Percentiles rank a stretch among this genome's conserved stretches.
These are phyloP conservation scores for Pseudomyrmex pallidus DNA, from an alignment of 1,140 invertebrate genomes.

Conservation along the genomic window DNA sequence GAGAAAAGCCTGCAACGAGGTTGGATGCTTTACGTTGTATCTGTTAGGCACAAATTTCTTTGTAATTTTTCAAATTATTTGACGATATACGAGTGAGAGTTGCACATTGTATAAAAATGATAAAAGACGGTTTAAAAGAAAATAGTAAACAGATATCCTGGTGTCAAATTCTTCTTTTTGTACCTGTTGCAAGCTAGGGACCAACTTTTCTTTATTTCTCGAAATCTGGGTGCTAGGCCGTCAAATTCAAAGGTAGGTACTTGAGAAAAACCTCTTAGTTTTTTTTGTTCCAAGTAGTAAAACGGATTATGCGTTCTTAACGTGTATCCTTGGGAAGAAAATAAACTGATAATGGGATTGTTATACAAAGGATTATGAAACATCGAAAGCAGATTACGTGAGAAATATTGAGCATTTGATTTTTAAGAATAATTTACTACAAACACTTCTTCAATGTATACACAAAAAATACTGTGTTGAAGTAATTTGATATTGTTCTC, in stretches of 20 bases:
- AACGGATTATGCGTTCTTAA: slow-evolving; percentile 61
- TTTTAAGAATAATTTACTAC: slow-evolving; percentile 1
- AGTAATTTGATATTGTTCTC: not conserved
- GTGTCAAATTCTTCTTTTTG: not conserved
- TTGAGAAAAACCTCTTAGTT: slow-evolving; percentile 27
- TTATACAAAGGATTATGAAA: not conserved
- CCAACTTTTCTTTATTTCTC: slow-evolving; percentile 20
- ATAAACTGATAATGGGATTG: not conserved
- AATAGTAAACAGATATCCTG: no score
- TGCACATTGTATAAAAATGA: not conserved
- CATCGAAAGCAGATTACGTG: not conserved
- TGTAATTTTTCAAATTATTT: not conserved
- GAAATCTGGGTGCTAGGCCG: slow-evolving; percentile 59
- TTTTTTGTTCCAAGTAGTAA: slow-evolving; percentile 64
- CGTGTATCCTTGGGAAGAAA: slow-evolving; percentile 62
- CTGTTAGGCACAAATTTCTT: slow-evolving; percentile 16
- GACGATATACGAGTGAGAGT: not conserved
- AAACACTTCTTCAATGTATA: not conserved
- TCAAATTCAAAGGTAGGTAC: slow-evolving; percentile 69
- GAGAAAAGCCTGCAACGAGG: slow-evolving; percentile 20
- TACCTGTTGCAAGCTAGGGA: slow-evolving; percentile 63
- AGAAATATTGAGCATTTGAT: not conserved
- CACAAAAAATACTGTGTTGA: not conserved
- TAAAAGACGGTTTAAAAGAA: not conserved
- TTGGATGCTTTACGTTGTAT: slow-evolving; percentile 51